Conservation (phyloP, 2,113 vertebrate genomes). For the Baryphthengus martii region DNA sequence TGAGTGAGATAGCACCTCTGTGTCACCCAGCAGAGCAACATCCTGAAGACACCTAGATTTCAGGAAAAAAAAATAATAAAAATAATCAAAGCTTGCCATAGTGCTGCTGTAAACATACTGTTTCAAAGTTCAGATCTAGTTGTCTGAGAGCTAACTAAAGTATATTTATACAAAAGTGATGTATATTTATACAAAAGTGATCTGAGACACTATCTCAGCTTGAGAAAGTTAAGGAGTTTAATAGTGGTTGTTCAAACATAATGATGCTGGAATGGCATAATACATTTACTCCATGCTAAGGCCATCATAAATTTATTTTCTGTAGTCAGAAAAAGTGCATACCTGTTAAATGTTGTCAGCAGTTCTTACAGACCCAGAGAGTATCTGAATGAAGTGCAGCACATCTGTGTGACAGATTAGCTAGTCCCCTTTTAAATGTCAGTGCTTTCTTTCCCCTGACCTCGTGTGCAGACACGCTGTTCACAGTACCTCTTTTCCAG, state of each 20-base stretch:
- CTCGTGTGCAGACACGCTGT: neutral
- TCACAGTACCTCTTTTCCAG: neutral
- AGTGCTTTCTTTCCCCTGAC: too few relatives aligned
- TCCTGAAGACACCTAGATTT: neutral
- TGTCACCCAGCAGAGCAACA: neutral
- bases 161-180: neutral
- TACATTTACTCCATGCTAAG: neutral
- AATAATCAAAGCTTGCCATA: neutral
- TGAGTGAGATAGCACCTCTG: neutral
- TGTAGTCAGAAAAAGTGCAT: neutral
- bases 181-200: neutral
- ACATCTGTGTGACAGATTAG: neutral
- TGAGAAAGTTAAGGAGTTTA: neutral
- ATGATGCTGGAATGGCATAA: neutral
- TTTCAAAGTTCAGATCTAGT: neutral
- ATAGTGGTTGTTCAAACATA: neutral
- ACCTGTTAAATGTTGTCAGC: neutral
- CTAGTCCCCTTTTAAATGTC: neutral
- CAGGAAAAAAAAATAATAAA: neutral
- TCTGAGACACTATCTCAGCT: neutral
- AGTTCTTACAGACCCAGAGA: neutral
- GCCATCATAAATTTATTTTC: neutral
- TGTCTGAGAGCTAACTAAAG: neutral
- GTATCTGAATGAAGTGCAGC: neutral
- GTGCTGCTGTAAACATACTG: neutral